Base-by-base conservation (phyloP, 2,797 vertebrate species). In the Danio choprae region DNA sequence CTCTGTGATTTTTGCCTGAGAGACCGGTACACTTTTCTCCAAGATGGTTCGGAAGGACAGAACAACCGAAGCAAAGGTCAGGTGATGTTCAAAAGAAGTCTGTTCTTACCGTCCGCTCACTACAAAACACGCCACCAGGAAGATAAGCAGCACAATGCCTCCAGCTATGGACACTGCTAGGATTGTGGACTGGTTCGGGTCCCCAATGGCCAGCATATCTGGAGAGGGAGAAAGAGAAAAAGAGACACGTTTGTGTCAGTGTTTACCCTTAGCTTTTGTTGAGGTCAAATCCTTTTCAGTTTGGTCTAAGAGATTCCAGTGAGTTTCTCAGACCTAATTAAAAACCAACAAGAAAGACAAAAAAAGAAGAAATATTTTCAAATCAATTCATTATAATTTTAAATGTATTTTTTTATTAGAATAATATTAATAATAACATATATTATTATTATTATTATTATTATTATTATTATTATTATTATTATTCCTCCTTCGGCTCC, bases 141-240 rank as follows among this genome's bases (percentile, higher is more conserved):
- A 95, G 89, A 95, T 90, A 79, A 95, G 93, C 29, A 95, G 93
- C 44, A 93, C 88, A 11, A 95, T 91, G 55, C 94, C 94, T 2
- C 95, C 94, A 1, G 94, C 92, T 53, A 95, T 91, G 46, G 95
- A 95, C 82, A 95, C 93, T 0, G 91, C 94, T 83, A 95, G 84
- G 71, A 95, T 95, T 74, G 94, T 95, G 70, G 93, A 92, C 87
- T 95, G 95, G 91, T 95, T 95, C 0, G 95, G 94, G 81, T 95
- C 95, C 20, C 94, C 94, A 4, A 95, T 94, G 20, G 95, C 94
- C 82, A 95, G 86, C 74, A 95, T 93, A 84, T 95, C 95, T 95
- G 73, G 16, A 16, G 41, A 65, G 51, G 60, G 18, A 69, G 8
- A 20, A 41, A 53, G 38, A 76, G 22, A 38, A 13, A 29, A 13